Conservation (phyloP, 2,113 vertebrate genomes). For the Lampris megalopsis region DNA sequence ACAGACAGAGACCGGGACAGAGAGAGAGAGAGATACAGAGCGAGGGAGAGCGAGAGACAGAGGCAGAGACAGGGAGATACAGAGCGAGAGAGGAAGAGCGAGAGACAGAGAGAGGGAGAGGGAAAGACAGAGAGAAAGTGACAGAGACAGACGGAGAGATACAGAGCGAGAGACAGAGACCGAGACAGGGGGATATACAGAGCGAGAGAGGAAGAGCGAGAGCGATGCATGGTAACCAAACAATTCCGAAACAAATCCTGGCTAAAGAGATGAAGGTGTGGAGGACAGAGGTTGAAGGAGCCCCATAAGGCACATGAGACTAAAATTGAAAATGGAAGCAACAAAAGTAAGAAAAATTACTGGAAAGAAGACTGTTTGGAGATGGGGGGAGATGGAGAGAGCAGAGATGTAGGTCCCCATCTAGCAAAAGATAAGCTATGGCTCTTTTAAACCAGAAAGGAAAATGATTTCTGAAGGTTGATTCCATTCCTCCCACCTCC, state of each 20-base stretch:
- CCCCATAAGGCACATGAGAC: too few relatives aligned
- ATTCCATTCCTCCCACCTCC: constrained; percentile 37
- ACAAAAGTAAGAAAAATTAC: not conserved
- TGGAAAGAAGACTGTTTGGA: not conserved
- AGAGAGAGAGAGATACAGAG: not conserved
- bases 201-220: too few relatives aligned
- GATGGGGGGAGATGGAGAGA: constrained; percentile 8
- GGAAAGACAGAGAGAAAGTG: not conserved
- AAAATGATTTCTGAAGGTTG: constrained; percentile 46
- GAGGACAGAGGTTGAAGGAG: too few relatives aligned
- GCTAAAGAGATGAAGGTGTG: too few relatives aligned
- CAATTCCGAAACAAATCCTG: too few relatives aligned
- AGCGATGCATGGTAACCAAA: too few relatives aligned
- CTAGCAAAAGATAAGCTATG: constrained; percentile 52
- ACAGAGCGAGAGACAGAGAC: too few relatives aligned
- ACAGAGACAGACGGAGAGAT: not conserved
- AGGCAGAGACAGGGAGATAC: not conserved
- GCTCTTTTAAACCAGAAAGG: constrained; percentile 47
- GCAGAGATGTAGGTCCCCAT: constrained; percentile 58
- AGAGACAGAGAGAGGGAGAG: not conserved
- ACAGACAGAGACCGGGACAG: constrained; percentile 3
- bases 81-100: not conserved
- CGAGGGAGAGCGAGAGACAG: not conserved
- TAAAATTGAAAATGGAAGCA: too few relatives aligned
- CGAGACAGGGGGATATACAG: too few relatives aligned